A percentile compares a stretch with the other conserved stretches of the same genome.
phyloP scores from a whole-genome alignment of 1,140 invertebrate genomes.

The Drosophila repleta region DNA sequence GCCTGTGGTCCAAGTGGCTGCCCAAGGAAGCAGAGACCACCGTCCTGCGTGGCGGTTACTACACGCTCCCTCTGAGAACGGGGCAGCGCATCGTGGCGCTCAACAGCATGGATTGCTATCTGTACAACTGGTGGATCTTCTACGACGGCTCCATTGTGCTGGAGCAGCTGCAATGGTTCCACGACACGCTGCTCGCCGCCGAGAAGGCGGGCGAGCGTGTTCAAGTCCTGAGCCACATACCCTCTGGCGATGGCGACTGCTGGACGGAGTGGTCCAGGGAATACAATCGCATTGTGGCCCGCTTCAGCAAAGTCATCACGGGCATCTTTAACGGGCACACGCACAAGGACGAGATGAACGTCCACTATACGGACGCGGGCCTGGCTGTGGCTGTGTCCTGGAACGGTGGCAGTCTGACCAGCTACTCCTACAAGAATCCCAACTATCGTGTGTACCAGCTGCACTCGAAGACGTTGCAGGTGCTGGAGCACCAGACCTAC shows the following conservation, averaged over 20 bases:
- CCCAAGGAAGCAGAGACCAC: conserved; percentile 86
- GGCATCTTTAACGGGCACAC: conserved; percentile 93
- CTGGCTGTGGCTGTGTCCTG: conserved; percentile 86
- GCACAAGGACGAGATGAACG: conserved; percentile 89
- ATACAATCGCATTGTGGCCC: conserved; percentile 86
- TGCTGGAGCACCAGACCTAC: conserved; percentile 89
- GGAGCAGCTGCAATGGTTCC: conserved; percentile 90
- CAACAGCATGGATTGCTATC: conserved; percentile 90
- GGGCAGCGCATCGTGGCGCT: conserved; percentile 89
- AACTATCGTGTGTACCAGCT: conserved; percentile 91
- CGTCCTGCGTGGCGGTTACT: conserved; percentile 88
- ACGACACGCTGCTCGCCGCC: conserved; percentile 88
- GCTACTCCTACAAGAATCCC: conserved; percentile 88
- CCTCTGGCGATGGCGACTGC: conserved; percentile 88
- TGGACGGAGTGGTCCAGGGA: conserved; percentile 87
- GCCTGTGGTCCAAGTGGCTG: conserved; percentile 88
- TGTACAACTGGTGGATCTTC: conserved; percentile 87
- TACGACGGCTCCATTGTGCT: conserved; percentile 77
- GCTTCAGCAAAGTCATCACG: conserved; percentile 86
- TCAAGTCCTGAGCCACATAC: conserved; percentile 93
- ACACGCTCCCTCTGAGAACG: conserved; percentile 86
- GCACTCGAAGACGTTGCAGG: conserved; percentile 86
- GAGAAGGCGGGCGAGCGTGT: conserved; percentile 89
- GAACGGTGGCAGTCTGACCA: conserved; percentile 90
- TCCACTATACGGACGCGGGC: conserved; percentile 87